Evolutionary conservation across 2,888 invertebrate genomes (phyloP), one percentile per base, ranked within the genome.

Genomic region (Rotaria magnacalcarata): DNA sequence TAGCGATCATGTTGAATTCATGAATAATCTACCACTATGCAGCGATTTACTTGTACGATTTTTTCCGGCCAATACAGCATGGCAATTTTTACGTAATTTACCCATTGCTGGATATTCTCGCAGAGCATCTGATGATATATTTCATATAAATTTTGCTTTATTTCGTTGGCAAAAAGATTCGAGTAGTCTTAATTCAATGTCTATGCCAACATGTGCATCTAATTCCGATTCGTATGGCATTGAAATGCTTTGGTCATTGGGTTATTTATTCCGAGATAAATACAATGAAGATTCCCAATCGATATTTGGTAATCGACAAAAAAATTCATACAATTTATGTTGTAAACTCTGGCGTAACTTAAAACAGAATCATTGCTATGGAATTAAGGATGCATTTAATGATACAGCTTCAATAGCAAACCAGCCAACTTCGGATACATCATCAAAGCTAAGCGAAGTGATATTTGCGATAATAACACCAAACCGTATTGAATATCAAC

Each of bases 101-200:
- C 67, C 67, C 1, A 67, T 67, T 14, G 67, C 67, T 67, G 67
- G 67, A 4, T 67, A 67, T 67, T 67, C 67, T 67, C 67, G 67
- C 16, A 27, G 67, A 67, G 16, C 34, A 67, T 16, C n/a, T 10
- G 67, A 67, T 67, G 27, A 67, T 16, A 11, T 34, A 27, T 34
- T 67, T 67, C 67, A 67, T 67, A 67, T 67, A 16, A 67, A 67
- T 67, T 67, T 67, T 34, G 14, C 67, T 67, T 16, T 67, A 16
- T 67, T 67, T 27, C 27, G 16, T 34, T 67, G 67, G 67, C 14
- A 34, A 14, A 34, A 34, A 27, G 16, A 34, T 34, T 10, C 34
- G 1, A 34, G 27, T 67, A 16, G 6, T 67, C 16, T 34, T n/a
- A 16, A 27, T 27, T 24, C 16, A 16, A 67, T 67, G 67, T 27